A percentile compares a stretch with the other conserved stretches of the same genome.
Conservation (phyloP, 2,888 invertebrate genomes). For the Oligia latruncula region DNA sequence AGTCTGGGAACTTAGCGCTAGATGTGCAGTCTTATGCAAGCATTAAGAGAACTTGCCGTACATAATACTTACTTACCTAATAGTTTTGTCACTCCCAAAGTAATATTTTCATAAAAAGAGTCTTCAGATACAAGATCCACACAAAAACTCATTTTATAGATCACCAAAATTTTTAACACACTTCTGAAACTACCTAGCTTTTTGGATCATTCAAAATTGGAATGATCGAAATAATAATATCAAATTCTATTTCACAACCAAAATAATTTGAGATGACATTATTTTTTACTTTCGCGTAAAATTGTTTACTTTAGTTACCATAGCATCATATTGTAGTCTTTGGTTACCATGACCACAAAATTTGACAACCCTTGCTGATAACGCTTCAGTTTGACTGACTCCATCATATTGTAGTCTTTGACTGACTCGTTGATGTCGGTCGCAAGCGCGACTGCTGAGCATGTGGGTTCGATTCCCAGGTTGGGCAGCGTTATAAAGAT, state of each 20-base stretch:
- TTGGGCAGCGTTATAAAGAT: neutral
- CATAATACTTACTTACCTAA: conserved; percentile 82
- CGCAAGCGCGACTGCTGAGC: neutral
- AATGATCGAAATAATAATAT: conserved; percentile 11
- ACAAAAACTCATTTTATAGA: conserved; percentile 90
- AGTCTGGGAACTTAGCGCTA: too few species aligned
- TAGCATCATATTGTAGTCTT: too few species aligned
- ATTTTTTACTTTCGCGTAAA: neutral
- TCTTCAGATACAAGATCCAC: conserved; percentile 93
- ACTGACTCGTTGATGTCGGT: neutral
- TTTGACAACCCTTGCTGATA: neutral
- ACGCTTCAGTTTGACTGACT: neutral
- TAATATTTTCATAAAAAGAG: conserved; percentile 93
- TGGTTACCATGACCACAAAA: conserved; percentile 39
- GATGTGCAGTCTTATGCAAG: neutral
- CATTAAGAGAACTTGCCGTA: neutral
- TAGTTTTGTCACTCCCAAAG: conserved; percentile 91
- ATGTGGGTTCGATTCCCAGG: neutral
- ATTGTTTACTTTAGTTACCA: conserved; percentile 40
- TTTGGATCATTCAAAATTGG: conserved; percentile 13
- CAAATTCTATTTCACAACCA: neutral
- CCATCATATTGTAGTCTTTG: too few species aligned
- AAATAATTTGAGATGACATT: conserved; percentile 23
- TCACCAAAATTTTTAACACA: conserved; percentile 1
- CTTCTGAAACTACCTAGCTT: neutral